Base-by-base conservation (phyloP, 2,888 invertebrate species). In the Idaea straminata region DNA sequence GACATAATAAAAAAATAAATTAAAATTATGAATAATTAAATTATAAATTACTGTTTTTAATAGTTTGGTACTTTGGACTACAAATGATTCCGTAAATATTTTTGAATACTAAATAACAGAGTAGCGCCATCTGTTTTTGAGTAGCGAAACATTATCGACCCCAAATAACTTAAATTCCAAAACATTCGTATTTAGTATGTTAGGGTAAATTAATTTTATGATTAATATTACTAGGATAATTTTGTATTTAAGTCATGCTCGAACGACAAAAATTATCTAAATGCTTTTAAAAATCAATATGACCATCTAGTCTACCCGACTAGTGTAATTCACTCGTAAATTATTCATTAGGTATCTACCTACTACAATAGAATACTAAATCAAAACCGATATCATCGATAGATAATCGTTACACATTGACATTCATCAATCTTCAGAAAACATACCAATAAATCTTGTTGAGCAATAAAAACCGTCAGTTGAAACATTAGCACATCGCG, bases 91-190 rank as follows among this genome's bases (percentile, higher is more conserved):
- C 1, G 4, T 13, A 4, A 47, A 13, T 13, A 35, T 10, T 5
- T 15, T 57, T 5, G 15, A 4, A 38, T 4, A 15, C 10, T 5
- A 10, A 10, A 15, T 35, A 6, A n/a, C 34, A 34, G 16, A 4
- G 57, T 59, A 69, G 66, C 83, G 89, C 85, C 89, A 88, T 86
- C 89, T 89, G 15, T 78, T 72, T 72, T 47, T 62, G 79, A 83
- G 79, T 86, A 85, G 88, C 73, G 4, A 65, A 72, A 79, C 59
- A 35, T 66, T 57, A 65, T 59, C 64, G 67, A 74, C 74, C 72
- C 59, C 74, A 66, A 60, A 65, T 65, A 57, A 72, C 66, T 63
- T 59, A 59, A 61, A 35, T 47, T 59, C 59, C 34, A 59, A 34
- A 16, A 2, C 25, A 16, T 59, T 0, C 47, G n/a, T 13, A 62